Conservation (phyloP, 1,140 invertebrate species). For the Gyrodactylus bullatarudis region DNA sequence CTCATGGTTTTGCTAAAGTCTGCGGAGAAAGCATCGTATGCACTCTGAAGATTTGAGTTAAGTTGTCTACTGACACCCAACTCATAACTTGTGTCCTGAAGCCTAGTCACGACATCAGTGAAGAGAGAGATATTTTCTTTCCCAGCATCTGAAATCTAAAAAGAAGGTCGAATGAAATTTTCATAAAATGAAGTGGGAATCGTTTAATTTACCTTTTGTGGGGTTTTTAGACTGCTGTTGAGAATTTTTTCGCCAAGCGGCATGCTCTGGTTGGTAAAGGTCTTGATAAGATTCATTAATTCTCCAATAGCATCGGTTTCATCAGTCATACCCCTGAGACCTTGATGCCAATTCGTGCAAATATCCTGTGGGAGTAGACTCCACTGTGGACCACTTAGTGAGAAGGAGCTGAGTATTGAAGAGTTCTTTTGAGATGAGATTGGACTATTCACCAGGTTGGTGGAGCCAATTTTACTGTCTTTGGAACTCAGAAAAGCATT, state of each 20-base stretch:
- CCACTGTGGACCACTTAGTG: neutral
- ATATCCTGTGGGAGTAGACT: neutral
- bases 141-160: no score
- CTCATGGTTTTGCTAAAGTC: neutral
- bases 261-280: neutral
- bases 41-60: neutral
- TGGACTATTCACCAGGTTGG: neutral
- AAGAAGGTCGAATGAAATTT: no score
- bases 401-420: neutral
- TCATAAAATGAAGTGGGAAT: no score
- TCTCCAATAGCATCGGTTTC: neutral
- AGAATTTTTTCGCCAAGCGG: neutral
- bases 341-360: neutral
- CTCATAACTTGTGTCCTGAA: neutral
- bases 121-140: neutral
- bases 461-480: neutral
- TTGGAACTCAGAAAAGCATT: neutral
- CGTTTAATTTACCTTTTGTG: no score
- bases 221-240: neutral
- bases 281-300: neutral
- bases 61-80: neutral
- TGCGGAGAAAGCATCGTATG: neutral
- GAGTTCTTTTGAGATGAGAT: neutral
- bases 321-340: neutral
- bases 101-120: neutral